Evolutionary conservation across 53 echinoderm and acorn worm genomes (phyloP), one percentile per base, ranked within the genome.

Genomic region (Stichopus horrens): DNA sequence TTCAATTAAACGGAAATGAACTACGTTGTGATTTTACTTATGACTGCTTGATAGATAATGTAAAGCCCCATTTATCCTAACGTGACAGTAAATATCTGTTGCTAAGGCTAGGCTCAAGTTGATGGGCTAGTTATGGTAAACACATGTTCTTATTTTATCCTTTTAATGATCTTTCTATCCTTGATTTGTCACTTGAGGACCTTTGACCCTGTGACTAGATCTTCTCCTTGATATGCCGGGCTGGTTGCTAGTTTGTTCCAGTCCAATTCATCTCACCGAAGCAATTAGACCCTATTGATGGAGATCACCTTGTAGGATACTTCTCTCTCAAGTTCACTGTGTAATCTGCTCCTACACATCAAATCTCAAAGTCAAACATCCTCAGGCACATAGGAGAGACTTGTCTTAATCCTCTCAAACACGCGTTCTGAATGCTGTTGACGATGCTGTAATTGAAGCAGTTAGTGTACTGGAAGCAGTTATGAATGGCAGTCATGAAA

Each of bases 301-400:
- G n/a, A 19, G 76, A 52, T 8, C 79, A 79, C 55, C 55, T 79
- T 79, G 51, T 52, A 77, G 7, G 53, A 37, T 37, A 37, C 37
- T 37, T 37, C 37, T 37, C 37, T 37, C 37, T 79, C 79, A 79
- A 79, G 79, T 79, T 79, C 79, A 79, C 79, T 54, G 10, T 63
- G 53, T 52, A 16, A 52, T 53, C 52, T 53, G 51, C 53, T 10
- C 16, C 10, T 63, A 79, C 10, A 63, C 5, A 19, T 18, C n/a
- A 79, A 76, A 79, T 52, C 79, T 53, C 53, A 52, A 54, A 13
- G 13, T 79, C 79, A 79, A 79, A 79, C 79, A 79, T 79, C 79
- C 79, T 79, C 19, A 53, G 79, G 79, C 79, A 79, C 51, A 79
- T 19, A 79, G 53, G 16, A n/a, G 11, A 63, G 63, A 63, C 79